A percentile compares a stretch with the other conserved stretches of the same genome.
These are phyloP conservation scores for Copsychus sechellarum DNA, from an alignment of 2,113 vertebrate genomes.

Conservation along the genomic window DNA sequence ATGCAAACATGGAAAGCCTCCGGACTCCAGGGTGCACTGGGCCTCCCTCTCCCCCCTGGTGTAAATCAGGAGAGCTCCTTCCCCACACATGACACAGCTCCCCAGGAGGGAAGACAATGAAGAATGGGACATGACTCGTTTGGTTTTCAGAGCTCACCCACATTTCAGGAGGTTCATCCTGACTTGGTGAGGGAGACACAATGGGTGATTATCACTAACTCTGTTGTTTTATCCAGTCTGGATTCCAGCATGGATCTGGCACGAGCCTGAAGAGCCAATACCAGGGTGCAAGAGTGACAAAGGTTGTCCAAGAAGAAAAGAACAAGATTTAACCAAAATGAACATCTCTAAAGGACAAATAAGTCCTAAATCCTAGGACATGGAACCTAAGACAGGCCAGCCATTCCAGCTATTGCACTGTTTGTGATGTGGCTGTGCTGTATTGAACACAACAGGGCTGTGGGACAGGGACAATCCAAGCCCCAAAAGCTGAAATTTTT, in stretches of 20 bases:
- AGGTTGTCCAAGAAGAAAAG: neutral
- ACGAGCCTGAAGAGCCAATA: neutral
- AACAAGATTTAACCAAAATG: neutral
- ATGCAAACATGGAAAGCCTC: neutral
- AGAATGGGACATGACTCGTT: neutral
- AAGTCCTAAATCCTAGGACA: fast-evolving
- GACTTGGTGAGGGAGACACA: neutral
- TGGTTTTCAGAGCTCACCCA: neutral
- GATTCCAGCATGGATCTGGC: neutral
- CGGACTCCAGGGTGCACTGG: neutral
- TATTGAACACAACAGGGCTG: fast-evolving
- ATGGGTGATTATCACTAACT: slow-evolving; percentile 2
- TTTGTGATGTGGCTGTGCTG: neutral
- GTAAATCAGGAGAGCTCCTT: neutral
- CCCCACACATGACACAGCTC: neutral
- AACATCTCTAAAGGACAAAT: neutral
- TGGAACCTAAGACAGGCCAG: fast-evolving
- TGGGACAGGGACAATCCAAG: neutral
- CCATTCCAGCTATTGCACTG: fast-evolving
- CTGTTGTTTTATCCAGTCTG: neutral
- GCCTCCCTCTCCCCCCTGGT: neutral
- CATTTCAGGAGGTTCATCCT: neutral
- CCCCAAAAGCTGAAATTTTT: neutral
- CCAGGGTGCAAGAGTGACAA: neutral
- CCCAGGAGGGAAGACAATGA: neutral